Percentiles rank a stretch among this genome's conserved stretches.
Evolutionary conservation across 2,113 vertebrate genomes (phyloP).

Genomic region (Heliornis fulica): DNA sequence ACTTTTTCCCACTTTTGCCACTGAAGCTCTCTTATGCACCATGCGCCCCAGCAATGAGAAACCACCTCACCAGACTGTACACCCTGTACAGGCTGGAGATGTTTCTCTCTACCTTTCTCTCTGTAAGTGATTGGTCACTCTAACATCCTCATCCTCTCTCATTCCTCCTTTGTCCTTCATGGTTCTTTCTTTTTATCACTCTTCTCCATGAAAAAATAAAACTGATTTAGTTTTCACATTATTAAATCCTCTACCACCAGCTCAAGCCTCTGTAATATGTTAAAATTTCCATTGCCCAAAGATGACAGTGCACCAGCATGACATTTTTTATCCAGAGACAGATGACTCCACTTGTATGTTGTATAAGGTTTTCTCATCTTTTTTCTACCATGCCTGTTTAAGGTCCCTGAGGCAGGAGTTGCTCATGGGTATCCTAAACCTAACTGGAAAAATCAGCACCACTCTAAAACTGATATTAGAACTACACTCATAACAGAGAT

Average conservation of each 20-base stretch:
- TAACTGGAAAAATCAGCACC: neutral
- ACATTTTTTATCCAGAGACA: neutral
- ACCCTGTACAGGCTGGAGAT: neutral
- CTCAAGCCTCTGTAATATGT: neutral
- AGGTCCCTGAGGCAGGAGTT: neutral
- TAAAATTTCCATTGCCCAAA: neutral
- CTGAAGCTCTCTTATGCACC: neutral
- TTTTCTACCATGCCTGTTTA: neutral
- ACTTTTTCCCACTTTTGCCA: neutral
- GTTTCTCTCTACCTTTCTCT: neutral
- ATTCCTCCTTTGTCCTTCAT: neutral
- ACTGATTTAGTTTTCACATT: neutral
- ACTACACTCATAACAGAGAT: neutral
- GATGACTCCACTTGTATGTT: neutral
- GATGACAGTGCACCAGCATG: neutral
- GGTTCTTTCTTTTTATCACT: neutral
- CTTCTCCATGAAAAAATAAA: neutral
- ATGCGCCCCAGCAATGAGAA: rapidly evolving
- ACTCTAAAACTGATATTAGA: neutral
- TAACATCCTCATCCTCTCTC: neutral
- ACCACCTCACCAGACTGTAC: neutral
- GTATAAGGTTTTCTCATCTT: neutral
- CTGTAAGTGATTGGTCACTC: neutral
- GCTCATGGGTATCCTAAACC: neutral
- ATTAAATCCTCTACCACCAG: neutral